Percentiles rank a stretch among this genome's conserved stretches.
Conservation (phyloP, 92 coral and sea anemone genomes). For the Blastomussa wellsi region DNA sequence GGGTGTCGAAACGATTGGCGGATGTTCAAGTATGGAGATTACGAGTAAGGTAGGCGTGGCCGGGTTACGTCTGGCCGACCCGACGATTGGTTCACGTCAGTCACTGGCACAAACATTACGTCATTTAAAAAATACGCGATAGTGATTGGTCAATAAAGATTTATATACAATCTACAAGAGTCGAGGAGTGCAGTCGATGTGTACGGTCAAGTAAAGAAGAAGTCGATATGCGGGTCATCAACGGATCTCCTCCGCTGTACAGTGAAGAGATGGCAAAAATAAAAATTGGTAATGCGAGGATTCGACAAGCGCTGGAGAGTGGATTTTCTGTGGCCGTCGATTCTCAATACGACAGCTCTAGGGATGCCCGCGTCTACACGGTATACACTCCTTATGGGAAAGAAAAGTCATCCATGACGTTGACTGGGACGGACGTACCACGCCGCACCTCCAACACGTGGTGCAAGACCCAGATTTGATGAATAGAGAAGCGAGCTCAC, state of each 20-base stretch:
- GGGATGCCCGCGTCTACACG: background rate
- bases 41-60: background rate
- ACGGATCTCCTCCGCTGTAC: slow-evolving; percentile 14
- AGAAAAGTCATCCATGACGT: background rate
- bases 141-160: slow-evolving; percentile 15
- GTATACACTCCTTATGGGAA: slow-evolving; percentile 13
- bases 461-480: background rate
- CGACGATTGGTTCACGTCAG: background rate
- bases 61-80: slow-evolving; percentile 4
- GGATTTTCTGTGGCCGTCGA: slow-evolving; percentile 11
- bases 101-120: background rate
- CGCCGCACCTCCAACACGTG: slow-evolving; percentile 16
- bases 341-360: background rate
- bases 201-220: too few species aligned
- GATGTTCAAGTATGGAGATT: background rate
- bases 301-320: background rate
- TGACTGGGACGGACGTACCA: background rate
- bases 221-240: background rate
- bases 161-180: background rate
- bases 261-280: background rate
- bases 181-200: too few species aligned
- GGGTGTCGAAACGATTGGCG: background rate
- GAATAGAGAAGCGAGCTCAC: background rate
- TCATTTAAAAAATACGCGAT: background rate
- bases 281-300: background rate